phyloP scores from a whole-genome alignment of 1,140 invertebrate genomes.

The Melitaea cinxia region DNA sequence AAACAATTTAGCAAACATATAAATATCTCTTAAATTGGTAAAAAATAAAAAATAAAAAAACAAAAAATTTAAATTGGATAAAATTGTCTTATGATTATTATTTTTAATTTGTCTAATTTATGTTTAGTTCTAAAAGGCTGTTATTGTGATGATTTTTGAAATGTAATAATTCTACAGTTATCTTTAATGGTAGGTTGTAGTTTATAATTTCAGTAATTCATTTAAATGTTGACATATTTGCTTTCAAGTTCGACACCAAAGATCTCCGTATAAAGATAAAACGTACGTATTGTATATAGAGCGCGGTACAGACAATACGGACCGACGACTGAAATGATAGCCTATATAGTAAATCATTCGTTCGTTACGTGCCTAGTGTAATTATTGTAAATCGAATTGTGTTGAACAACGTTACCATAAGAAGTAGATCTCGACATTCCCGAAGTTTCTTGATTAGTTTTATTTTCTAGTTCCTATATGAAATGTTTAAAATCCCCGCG shows the following conservation, averaged over 20 bases:
- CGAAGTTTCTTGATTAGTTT: conserved; percentile 52
- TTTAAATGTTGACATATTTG: conserved; percentile 23
- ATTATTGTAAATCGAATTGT: conserved; percentile 32
- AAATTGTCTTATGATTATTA: conserved; percentile 17
- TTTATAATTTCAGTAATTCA: conserved; percentile 33
- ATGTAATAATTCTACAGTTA: conserved; percentile 34
- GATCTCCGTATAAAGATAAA: conserved; percentile 46
- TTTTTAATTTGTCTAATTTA: conserved; percentile 15
- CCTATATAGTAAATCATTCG: conserved; percentile 14
- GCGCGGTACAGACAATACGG: conserved; percentile 19
- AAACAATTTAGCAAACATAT: not conserved
- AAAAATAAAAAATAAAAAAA: not conserved
- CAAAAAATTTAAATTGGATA: not conserved
- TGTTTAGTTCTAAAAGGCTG: conserved; percentile 44
- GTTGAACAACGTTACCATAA: conserved; percentile 47
- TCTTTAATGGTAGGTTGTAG: conserved; percentile 20
- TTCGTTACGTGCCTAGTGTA: not conserved
- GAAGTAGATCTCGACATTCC: conserved; percentile 70
- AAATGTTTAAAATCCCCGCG: conserved; percentile 26
- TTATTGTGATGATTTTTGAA: conserved; percentile 48
- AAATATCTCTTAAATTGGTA: not conserved
- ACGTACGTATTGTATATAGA: conserved; percentile 41
- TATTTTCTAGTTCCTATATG: conserved; percentile 62
- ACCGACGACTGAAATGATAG: not conserved
- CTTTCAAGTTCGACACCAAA: conserved; percentile 61